These are phyloP conservation scores for Zaprionus kolodkinae DNA, from an alignment of 1,140 invertebrate genomes.

Conservation along the genomic window DNA sequence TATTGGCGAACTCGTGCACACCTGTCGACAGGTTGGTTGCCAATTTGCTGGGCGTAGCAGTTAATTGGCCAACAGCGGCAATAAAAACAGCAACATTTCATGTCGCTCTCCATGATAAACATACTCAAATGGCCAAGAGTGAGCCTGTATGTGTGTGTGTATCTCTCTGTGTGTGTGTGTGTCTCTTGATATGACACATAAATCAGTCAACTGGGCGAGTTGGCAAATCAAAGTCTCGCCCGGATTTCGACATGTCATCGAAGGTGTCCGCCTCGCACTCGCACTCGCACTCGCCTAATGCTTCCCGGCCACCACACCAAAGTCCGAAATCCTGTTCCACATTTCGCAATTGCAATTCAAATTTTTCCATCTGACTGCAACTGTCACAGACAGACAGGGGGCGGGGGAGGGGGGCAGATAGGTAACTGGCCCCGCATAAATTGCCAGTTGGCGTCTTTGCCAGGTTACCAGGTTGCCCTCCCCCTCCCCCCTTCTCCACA, in stretches of 20 bases:
- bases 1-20: constrained; percentile 33
- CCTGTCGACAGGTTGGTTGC: constrained; percentile 40
- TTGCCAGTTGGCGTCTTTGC: constrained; percentile 12
- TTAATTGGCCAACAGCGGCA: constrained; percentile 55
- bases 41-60: constrained; percentile 56
- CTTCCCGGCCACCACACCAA: constrained; percentile 19
- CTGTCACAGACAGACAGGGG: constrained; percentile 15
- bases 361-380: constrained; percentile 23
- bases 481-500: no score
- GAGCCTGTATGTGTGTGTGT: constrained; percentile 17
- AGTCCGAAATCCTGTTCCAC: constrained; percentile 64
- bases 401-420: background rate
- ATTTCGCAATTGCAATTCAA: constrained; percentile 60
- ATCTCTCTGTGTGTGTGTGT: background rate
- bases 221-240: constrained; percentile 69
- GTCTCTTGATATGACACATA: constrained; percentile 34
- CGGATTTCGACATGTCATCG: constrained; percentile 55
- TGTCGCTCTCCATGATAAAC: constrained; percentile 24
- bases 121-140: constrained; percentile 12
- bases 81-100: constrained; percentile 14
- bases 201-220: constrained; percentile 66
- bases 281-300: constrained; percentile 63
- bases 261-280: constrained; percentile 55
- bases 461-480: background rate
- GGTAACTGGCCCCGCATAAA: background rate